Conservation (phyloP, 2,113 vertebrate species). For the Crotalus helleri region DNA sequence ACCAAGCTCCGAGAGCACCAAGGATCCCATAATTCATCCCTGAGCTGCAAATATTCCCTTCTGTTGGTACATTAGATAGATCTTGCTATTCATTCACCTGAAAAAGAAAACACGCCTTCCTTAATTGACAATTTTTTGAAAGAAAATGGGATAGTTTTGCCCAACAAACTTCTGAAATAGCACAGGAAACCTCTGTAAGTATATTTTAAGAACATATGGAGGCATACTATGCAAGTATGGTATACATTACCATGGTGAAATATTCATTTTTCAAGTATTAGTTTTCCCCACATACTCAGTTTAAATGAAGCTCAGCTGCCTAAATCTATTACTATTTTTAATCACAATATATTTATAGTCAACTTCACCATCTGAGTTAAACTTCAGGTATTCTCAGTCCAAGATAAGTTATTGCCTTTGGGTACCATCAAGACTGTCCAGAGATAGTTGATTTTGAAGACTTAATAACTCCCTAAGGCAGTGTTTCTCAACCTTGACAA, state of each 20-base stretch:
- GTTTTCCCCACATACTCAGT: neutral
- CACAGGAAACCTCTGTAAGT: neutral
- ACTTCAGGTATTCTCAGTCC: neutral
- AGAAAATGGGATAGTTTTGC: neutral
- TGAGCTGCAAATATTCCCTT: neutral
- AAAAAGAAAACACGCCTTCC: neutral
- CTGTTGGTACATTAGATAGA: neutral
- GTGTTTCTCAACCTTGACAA: too few species aligned
- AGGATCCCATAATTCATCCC: neutral
- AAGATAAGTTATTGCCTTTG: neutral
- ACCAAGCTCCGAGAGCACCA: neutral
- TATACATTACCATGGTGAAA: neutral
- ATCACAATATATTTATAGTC: neutral
- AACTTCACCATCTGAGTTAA: neutral
- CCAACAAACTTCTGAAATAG: neutral
- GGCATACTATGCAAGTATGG: neutral
- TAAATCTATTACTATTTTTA: neutral
- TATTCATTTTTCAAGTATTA: neutral
- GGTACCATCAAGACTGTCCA: neutral
- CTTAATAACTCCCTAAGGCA: neutral
- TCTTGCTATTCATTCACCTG: neutral
- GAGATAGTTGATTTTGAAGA: neutral
- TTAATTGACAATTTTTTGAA: neutral
- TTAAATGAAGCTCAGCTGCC: neutral
- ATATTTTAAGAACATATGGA: neutral